Conservation (phyloP, 2,797 vertebrate genomes). For the Crax fasciolata region DNA sequence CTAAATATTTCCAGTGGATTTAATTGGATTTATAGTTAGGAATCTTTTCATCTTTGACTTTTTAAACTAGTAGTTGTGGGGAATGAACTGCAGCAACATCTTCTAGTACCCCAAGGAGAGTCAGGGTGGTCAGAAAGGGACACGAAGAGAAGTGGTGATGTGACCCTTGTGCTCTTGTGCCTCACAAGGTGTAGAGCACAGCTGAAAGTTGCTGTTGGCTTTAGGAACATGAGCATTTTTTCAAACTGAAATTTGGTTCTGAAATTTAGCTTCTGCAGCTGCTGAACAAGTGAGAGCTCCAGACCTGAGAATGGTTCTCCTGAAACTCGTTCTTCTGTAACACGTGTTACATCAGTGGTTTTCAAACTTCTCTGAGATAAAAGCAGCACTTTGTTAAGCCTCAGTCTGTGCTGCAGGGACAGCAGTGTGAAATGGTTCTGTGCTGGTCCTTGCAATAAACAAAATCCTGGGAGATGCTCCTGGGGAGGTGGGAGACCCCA, state of each 20-base stretch:
- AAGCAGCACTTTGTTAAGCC: neutral
- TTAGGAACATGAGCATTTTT: neutral
- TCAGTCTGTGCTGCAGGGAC: neutral
- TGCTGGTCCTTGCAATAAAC: neutral
- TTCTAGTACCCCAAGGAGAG: neutral
- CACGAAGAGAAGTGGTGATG: neutral
- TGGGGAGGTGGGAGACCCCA: neutral
- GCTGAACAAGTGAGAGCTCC: neutral
- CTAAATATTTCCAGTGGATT: slow-evolving; percentile 8
- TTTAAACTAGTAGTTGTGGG: neutral
- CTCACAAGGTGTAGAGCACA: neutral
- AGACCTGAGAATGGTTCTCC: neutral
- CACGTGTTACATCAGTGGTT: neutral
- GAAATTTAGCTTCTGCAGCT: neutral
- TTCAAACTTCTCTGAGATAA: neutral
- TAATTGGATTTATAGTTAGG: slow-evolving; percentile 17
- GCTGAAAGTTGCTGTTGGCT: neutral
- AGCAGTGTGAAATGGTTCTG: neutral
- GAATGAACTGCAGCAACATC: neutral
- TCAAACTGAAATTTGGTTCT: slow-evolving; percentile 5
- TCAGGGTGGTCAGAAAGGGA: neutral
- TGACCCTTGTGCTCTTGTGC: neutral
- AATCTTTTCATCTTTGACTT: neutral
- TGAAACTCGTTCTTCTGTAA: neutral
- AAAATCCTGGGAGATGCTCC: neutral